phyloP scores from a whole-genome alignment of 2,888 invertebrate genomes.

The Limulus polyphemus region DNA sequence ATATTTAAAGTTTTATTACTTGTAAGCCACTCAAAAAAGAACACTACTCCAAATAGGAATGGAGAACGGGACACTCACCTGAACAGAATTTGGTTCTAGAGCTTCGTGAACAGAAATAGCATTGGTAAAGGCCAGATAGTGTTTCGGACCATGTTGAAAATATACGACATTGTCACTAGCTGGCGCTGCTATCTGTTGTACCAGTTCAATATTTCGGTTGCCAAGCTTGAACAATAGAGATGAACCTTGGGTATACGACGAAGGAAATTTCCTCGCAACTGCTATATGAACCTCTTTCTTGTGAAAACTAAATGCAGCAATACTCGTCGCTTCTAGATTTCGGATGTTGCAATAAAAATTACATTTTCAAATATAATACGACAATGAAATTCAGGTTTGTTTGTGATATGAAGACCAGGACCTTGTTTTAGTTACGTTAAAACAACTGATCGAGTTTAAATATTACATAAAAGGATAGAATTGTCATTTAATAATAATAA shows the following conservation, averaged over 20 bases:
- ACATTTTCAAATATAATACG: background rate
- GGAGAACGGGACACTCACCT: conserved; percentile 5
- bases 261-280: background rate
- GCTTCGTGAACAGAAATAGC: conserved; percentile 10
- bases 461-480: no score
- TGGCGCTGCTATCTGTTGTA: conserved; percentile 1
- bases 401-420: no score
- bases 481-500: no score
- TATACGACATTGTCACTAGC: conserved; percentile 9
- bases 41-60: no score
- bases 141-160: conserved; percentile 8
- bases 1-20: no score
- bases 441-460: no score
- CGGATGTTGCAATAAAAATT: background rate
- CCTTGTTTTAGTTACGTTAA: no score
- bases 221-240: conserved; percentile 2
- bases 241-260: background rate
- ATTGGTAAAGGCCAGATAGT: conserved; percentile 12
- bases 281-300: conserved; percentile 3
- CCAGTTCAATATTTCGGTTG: background rate
- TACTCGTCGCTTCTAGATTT: conserved; percentile 6
- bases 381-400: no score
- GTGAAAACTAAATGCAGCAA: conserved; percentile 3
- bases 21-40: no score
- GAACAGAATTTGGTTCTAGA: conserved; percentile 8